Conservation (phyloP, 2,888 invertebrate species). For the Acanthacorydalis orientalis region DNA sequence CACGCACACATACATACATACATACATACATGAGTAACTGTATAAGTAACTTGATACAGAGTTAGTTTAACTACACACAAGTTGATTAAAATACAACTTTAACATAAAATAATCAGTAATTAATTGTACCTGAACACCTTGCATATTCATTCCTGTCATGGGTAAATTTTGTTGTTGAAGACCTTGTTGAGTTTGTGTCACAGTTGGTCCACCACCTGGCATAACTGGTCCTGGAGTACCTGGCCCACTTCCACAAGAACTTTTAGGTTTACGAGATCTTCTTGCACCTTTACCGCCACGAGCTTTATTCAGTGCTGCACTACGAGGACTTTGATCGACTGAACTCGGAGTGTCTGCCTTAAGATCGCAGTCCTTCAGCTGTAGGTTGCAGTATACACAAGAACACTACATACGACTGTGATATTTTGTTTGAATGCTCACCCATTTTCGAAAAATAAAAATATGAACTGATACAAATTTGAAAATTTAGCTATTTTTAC, state of each 20-base stretch:
- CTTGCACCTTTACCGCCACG: constrained; percentile 36
- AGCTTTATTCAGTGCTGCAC: constrained; percentile 31
- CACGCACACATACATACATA: no score
- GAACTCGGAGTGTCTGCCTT: constrained; percentile 52
- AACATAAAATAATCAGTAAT: no score
- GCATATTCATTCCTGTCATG: constrained; percentile 18
- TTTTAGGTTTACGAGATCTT: constrained; percentile 32
- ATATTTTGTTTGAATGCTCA: constrained; percentile 10
- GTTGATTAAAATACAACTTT: no score
- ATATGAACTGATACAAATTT: not conserved
- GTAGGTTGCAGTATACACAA: constrained; percentile 17
- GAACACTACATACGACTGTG: constrained; percentile 13
- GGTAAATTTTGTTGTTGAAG: constrained; percentile 19
- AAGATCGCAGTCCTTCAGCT: constrained; percentile 40
- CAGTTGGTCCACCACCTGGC: constrained; percentile 9
- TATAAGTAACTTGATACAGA: no score
- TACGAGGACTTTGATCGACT: constrained; percentile 48
- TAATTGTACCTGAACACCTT: constrained; percentile 16
- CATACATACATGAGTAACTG: no score
- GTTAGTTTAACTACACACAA: no score
- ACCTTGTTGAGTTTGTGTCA: constrained; percentile 15
- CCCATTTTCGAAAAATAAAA: constrained; percentile 14
- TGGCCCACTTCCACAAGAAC: constrained; percentile 11
- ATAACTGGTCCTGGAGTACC: constrained; percentile 22
- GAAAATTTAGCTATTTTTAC: no score